Evolutionary conservation across 2,888 invertebrate genomes (phyloP), one percentile per base, ranked within the genome.

Genomic region (Eumacrocentrus americanus): DNA sequence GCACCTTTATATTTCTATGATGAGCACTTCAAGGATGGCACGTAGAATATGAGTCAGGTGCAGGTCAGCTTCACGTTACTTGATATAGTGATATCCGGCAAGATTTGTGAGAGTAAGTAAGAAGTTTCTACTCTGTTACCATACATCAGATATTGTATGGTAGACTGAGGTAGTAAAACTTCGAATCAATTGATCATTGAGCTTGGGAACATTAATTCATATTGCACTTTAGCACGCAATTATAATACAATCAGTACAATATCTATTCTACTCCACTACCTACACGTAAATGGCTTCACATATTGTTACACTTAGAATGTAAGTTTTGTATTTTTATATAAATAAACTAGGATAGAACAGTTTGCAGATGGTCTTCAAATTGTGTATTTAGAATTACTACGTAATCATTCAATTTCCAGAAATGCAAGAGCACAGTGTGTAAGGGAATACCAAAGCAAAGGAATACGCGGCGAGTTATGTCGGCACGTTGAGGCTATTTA

Each of bases 401-500:
- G 63, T 69, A 61, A 69, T 74, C 69, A 71, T 72, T 72, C 67
- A 72, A 64, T 78, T 80, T 77, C 70, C 79, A 80, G 80, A 80
- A 77, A 79, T 78, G 77, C 79, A 80, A 74, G 72, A 72, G 71
- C 72, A 75, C 73, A 70, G 69, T 72, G 71, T 78, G 75, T 75
- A 80, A 77, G 70, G 78, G 78, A 65, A 79, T 78, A 78, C 77
- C 79, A 79, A 80, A 80, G 78, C 79, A 76, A 76, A 77, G 78
- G 77, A 78, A 72, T 67, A 67, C 72, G 62, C 74, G 77, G 73
- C 75, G 75, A 70, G 71, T 77, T 62, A 68, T 79, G 72, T 80
- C 80, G 65, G 78, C 78, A 65, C 80, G 79, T 77, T 80, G 75
- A 80, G 67, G 66, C 66, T 68, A 64, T 61, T 61, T 48, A 47